Base-by-base conservation (phyloP, 2,888 invertebrate species). In the Ochlodes sylvanus region DNA sequence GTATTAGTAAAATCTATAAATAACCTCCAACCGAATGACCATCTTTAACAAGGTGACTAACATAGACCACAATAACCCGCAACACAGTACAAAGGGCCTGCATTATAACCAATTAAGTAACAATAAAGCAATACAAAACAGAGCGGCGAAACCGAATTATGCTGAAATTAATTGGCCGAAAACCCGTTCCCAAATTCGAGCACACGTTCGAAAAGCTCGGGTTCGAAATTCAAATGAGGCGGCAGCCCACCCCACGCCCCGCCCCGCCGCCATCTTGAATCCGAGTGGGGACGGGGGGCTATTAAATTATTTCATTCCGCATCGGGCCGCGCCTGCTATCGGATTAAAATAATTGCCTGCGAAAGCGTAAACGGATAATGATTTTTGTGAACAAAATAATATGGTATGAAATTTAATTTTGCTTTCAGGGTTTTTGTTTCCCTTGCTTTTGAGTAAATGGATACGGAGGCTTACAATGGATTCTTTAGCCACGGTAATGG, bases 211-310 rank as follows among this genome's bases (percentile, higher is more conserved):
- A 77, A 86, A 86, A 88, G 88, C 89, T 82, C 84, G 86, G 87
- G 86, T 89, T 90, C 91, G 88, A 92, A 92, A 89, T 92, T 93
- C 92, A 92, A 93, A 93, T 92, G 92, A 92, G 92, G 91, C 89
- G 89, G 86, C 88, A 89, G 88, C 90, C 91, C 89, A 88, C 88
- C 91, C 87, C 78, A 82, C 77, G 87, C 88, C 76, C 89, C 90
- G 89, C 92, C 92, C 90, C 87, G 87, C 81, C 92, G 92, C 92
- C 92, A 91, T 92, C 88, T 92, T 92, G 92, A 77, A 89, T 87
- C 78, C 81, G 80, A 81, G 85, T 81, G 86, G 86, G 80, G 83
- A 78, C 75, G 79, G 89, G 88, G 87, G 87, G 89, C 90, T 90
- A 91, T 90, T 92, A 89, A 93, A 93, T 93, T 89, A 93, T 93